These are phyloP conservation scores for Onychorhynchus coronatus DNA, from an alignment of 2,113 vertebrate species.

Conservation along the genomic window DNA sequence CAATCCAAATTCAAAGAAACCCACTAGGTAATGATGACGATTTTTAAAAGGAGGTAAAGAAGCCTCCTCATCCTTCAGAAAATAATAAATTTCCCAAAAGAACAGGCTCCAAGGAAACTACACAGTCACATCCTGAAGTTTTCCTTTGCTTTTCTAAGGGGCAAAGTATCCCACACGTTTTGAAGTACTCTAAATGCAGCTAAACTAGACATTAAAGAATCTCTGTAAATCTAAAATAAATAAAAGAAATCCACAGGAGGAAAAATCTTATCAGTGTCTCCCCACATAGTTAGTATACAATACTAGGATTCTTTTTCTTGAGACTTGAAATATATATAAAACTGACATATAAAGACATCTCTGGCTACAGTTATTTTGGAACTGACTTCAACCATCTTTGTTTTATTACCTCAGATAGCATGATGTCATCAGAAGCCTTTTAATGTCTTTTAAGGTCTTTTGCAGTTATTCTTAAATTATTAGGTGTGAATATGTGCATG, in stretches of 20 bases:
- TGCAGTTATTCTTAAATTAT: constrained; percentile 32
- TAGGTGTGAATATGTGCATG: constrained; percentile 37
- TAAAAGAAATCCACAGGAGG: neutral
- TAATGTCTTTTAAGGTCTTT: constrained; percentile 12
- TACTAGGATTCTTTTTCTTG: neutral
- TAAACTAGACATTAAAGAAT: rapidly evolving
- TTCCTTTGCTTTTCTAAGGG: neutral
- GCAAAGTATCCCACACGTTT: neutral
- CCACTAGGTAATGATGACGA: neutral
- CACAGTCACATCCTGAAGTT: neutral
- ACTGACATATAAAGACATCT: neutral
- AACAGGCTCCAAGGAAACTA: neutral
- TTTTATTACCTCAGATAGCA: constrained; percentile 17
- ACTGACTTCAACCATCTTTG: neutral
- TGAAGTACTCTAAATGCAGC: neutral
- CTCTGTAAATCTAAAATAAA: neutral
- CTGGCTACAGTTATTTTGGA: neutral
- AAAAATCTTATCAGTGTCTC: neutral
- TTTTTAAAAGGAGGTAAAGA: neutral
- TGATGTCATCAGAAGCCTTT: constrained; percentile 51
- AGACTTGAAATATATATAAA: neutral
- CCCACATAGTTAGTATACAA: neutral
- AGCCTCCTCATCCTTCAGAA: neutral
- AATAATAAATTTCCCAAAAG: neutral
- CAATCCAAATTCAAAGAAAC: neutral